These are phyloP conservation scores for Drosophila obscura DNA, from an alignment of 1,140 invertebrate species.

Conservation along the genomic window DNA sequence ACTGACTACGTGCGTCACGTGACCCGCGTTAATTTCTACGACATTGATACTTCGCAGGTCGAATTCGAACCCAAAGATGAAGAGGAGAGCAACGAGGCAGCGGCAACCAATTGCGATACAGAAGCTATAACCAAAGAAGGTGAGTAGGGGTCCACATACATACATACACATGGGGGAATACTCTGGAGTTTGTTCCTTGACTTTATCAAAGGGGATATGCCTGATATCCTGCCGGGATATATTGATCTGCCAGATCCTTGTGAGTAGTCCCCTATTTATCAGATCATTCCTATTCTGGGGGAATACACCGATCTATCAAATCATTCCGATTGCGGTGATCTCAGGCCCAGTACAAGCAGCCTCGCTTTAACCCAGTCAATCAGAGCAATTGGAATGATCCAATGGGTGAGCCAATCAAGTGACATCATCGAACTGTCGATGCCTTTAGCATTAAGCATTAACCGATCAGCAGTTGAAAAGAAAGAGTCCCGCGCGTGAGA, in stretches of 20 bases:
- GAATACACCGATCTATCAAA: slow-evolving; percentile 3
- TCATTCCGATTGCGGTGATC: slow-evolving; percentile 14
- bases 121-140: slow-evolving; percentile 84
- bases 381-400: slow-evolving; percentile 17
- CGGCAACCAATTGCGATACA: slow-evolving; percentile 71
- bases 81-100: slow-evolving; percentile 70
- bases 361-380: neutral
- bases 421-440: slow-evolving; percentile 37
- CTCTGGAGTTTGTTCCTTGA: too few relatives aligned
- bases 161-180: too few relatives aligned
- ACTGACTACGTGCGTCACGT: slow-evolving; percentile 83
- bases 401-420: slow-evolving; percentile 37
- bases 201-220: too few relatives aligned
- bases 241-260: too few relatives aligned
- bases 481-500: slow-evolving; percentile 10
- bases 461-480: neutral
- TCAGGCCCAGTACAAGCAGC: neutral
- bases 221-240: too few relatives aligned
- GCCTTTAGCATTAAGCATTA: slow-evolving; percentile 2
- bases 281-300: neutral
- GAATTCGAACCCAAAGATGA: slow-evolving; percentile 82
- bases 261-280: neutral
- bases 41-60: slow-evolving; percentile 84
- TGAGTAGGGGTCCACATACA: slow-evolving; percentile 46
- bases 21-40: slow-evolving; percentile 84